These are phyloP conservation scores for Opisthograptis luteolata DNA, from an alignment of 2,888 invertebrate species.

Conservation along the genomic window DNA sequence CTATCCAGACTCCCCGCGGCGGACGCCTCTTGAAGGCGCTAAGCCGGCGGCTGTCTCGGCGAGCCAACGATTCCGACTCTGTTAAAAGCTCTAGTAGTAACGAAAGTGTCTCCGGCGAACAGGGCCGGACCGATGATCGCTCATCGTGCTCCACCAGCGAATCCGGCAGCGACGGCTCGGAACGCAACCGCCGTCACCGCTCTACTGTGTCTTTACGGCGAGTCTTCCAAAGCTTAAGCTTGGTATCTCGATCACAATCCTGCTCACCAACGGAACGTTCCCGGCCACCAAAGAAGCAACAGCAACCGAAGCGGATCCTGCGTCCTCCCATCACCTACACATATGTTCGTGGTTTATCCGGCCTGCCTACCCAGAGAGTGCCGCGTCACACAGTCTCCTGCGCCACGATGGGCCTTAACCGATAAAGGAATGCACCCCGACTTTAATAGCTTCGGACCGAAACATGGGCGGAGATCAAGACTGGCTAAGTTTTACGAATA, in stretches of 20 bases:
- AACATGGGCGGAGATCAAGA: constrained; percentile 68
- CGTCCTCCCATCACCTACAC: constrained; percentile 91
- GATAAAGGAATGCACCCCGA: constrained; percentile 52
- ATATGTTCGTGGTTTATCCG: constrained; percentile 92
- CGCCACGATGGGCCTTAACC: constrained; percentile 66
- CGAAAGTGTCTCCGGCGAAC: constrained; percentile 71
- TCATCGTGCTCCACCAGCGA: constrained; percentile 86
- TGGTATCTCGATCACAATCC: constrained; percentile 86
- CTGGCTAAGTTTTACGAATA: constrained; percentile 72
- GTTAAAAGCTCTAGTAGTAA: constrained; percentile 76
- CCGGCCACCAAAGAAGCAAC: constrained; percentile 82
- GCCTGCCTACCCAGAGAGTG: constrained; percentile 91
- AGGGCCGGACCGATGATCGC: constrained; percentile 65
- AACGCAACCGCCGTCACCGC: constrained; percentile 74
- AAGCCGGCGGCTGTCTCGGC: constrained; percentile 85
- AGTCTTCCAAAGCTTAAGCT: constrained; percentile 88
- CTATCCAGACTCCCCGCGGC: constrained; percentile 83
- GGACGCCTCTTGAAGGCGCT: constrained; percentile 87
- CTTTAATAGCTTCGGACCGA: constrained; percentile 41
- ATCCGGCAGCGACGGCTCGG: constrained; percentile 86
- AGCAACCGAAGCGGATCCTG: constrained; percentile 89
- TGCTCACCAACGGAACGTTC: constrained; percentile 81
- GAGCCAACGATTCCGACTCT: constrained; percentile 73
- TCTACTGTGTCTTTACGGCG: constrained; percentile 88
- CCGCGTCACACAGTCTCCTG: constrained; percentile 83